phyloP scores from a whole-genome alignment of 2,113 vertebrate species.

The Macquaria australasica region DNA sequence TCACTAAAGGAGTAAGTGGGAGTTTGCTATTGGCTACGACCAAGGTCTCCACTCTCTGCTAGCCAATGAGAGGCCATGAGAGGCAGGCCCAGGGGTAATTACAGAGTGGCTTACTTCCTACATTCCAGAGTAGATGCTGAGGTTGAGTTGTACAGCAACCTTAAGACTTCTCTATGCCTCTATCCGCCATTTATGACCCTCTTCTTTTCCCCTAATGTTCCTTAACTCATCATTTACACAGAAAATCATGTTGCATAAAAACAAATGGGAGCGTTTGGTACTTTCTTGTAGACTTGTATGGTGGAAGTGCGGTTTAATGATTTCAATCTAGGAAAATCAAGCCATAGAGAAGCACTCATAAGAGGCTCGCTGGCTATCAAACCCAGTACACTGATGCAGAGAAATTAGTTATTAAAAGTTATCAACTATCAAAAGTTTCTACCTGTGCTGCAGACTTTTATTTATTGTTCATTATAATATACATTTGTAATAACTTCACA shows the following conservation, averaged over 20 bases:
- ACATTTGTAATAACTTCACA: neutral
- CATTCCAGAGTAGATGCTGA: constrained; percentile 75
- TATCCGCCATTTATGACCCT: neutral
- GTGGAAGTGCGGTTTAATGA: neutral
- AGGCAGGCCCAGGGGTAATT: constrained; percentile 69
- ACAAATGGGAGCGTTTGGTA: neutral
- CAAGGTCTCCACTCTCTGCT: neutral
- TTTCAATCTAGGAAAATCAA: neutral
- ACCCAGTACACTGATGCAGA: neutral
- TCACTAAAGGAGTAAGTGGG: constrained; percentile 15
- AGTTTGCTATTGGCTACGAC: constrained; percentile 42
- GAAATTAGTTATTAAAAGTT: neutral
- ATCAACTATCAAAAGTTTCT: neutral
- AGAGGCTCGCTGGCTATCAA: neutral
- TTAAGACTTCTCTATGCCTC: constrained; percentile 27
- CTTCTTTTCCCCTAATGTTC: neutral
- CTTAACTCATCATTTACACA: neutral
- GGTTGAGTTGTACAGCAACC: constrained; percentile 37
- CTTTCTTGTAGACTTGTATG: neutral
- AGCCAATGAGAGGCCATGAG: constrained; percentile 49
- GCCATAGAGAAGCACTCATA: neutral
- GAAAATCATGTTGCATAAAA: neutral
- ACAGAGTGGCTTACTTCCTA: constrained; percentile 74
- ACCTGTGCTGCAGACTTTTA: neutral
- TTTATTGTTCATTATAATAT: no score